These are phyloP conservation scores for Sipha maydis DNA, from an alignment of 2,888 invertebrate genomes.

Conservation along the genomic window DNA sequence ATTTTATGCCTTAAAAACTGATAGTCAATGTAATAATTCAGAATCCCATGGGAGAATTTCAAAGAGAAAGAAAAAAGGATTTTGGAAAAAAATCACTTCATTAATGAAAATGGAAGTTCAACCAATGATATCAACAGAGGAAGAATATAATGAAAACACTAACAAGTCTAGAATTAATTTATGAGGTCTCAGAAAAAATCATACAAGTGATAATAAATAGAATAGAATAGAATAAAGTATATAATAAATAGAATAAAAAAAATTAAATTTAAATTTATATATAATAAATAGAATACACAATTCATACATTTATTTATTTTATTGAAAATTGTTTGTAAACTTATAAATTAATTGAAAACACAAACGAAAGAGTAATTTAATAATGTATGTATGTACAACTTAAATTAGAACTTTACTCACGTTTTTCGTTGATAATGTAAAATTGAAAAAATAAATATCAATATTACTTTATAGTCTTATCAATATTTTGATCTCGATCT, in stretches of 20 bases:
- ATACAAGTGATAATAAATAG: background rate
- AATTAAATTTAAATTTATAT: too few species aligned
- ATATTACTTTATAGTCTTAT: constrained; percentile 17
- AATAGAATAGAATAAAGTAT: too few species aligned
- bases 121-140: background rate
- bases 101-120: constrained; percentile 20
- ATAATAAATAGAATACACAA: background rate
- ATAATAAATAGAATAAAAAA: background rate
- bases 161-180: background rate
- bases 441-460: constrained; percentile 3
- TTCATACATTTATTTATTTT: constrained; percentile 15
- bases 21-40: constrained; percentile 21
- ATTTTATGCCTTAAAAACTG: background rate
- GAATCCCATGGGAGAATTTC: background rate
- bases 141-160: constrained; percentile 2
- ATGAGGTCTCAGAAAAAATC: background rate
- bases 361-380: constrained; percentile 37
- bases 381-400: constrained; percentile 51
- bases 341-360: constrained; percentile 3
- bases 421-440: constrained; percentile 24
- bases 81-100: constrained; percentile 37
- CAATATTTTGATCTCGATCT: constrained; percentile 56
- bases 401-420: constrained; percentile 33
- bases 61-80: constrained; percentile 20
- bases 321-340: constrained; percentile 37